phyloP scores from a whole-genome alignment of 2,888 invertebrate species.

The Podotricha telesiphe region DNA sequence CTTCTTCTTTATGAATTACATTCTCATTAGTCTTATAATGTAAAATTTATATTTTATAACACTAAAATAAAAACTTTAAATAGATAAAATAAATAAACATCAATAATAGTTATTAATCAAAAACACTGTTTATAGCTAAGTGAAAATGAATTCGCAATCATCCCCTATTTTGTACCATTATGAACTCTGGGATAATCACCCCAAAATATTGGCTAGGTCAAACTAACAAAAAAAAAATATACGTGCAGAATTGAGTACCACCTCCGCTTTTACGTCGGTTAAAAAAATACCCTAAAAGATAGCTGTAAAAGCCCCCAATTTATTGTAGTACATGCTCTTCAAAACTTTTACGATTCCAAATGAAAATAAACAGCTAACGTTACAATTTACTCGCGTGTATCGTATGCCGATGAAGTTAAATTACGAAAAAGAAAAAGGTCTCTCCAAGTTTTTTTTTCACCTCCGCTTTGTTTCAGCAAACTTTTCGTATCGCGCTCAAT shows the following conservation, averaged over 20 bases:
- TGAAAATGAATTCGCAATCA: no score
- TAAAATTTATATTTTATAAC: no score
- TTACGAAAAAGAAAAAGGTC: constrained; percentile 47
- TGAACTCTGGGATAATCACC: no score
- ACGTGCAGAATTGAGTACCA: no score
- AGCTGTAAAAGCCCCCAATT: constrained; percentile 30
- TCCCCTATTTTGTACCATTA: no score
- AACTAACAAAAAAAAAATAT: no score
- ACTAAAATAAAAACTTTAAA: neutral
- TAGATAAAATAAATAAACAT: constrained; percentile 1
- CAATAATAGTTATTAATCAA: no score
- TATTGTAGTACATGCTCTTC: constrained; percentile 32
- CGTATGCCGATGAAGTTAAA: constrained; percentile 49
- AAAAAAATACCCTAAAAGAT: constrained; percentile 26
- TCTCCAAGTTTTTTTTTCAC: constrained; percentile 46
- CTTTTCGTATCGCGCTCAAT: constrained; percentile 51
- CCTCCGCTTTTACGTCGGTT: no score
- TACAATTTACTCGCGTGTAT: constrained; percentile 40
- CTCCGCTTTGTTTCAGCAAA: constrained; percentile 46
- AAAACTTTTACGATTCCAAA: constrained; percentile 40
- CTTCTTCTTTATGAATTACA: no score
- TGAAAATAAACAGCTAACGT: constrained; percentile 41
- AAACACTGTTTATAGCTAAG: no score
- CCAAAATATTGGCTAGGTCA: no score
- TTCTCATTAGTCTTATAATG: no score